phyloP scores from a whole-genome alignment of 2,888 invertebrate genomes.

The Tachystola acroxantha region DNA sequence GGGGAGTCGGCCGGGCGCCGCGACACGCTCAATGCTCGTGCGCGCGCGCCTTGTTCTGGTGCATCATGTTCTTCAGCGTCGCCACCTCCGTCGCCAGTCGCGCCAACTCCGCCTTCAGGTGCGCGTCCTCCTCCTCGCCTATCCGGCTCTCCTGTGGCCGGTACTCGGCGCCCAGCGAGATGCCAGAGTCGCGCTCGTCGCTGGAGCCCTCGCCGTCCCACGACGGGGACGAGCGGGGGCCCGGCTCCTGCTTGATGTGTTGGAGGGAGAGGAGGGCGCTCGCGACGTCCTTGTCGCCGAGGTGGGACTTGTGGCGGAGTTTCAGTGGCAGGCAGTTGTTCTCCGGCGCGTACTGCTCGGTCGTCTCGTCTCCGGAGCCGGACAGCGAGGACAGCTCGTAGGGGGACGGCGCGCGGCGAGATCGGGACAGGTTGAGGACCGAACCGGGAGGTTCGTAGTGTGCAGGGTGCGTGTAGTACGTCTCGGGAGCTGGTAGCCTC shows the following conservation, averaged over 20 bases:
- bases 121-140: slow-evolving; percentile 81
- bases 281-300: slow-evolving; percentile 93
- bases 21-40: slow-evolving; percentile 65
- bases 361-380: slow-evolving; percentile 74
- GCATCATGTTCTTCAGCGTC: slow-evolving; percentile 90
- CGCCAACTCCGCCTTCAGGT: slow-evolving; percentile 91
- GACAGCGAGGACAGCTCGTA: slow-evolving; percentile 89
- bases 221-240: slow-evolving; percentile 86
- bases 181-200: slow-evolving; percentile 93
- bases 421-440: slow-evolving; percentile 84
- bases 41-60: slow-evolving; percentile 76
- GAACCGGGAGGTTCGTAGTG: slow-evolving; percentile 80
- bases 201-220: slow-evolving; percentile 95
- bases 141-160: slow-evolving; percentile 60
- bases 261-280: slow-evolving; percentile 90
- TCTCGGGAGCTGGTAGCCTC: slow-evolving; percentile 63
- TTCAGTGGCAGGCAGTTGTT: slow-evolving; percentile 93
- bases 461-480: slow-evolving; percentile 72
- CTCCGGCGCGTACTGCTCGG: slow-evolving; percentile 76
- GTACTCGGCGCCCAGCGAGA: slow-evolving; percentile 87
- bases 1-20: slow-evolving; percentile 18
- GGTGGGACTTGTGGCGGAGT: slow-evolving; percentile 92
- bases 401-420: slow-evolving; percentile 84
- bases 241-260: slow-evolving; percentile 92
- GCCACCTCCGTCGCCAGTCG: slow-evolving; percentile 94